Percentiles rank a stretch among this genome's conserved stretches.
Evolutionary conservation across 2,113 vertebrate genomes (phyloP).

Genomic region (Cottus gobio): DNA sequence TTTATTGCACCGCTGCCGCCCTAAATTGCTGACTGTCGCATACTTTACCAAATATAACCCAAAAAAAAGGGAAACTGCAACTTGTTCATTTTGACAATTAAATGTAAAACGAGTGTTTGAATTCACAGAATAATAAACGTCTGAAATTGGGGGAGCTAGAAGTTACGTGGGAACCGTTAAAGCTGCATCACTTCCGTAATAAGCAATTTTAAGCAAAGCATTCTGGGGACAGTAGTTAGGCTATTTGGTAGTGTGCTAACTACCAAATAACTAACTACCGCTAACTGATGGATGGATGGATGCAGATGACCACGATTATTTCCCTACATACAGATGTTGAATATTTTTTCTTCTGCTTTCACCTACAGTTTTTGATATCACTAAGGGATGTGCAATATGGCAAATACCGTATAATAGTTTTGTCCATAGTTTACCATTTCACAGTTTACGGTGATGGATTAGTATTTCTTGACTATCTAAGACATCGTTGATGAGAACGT

Average conservation of each 20-base stretch:
- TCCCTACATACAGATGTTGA: neutral
- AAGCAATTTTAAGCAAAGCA: constrained; percentile 64
- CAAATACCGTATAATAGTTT: neutral
- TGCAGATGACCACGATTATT: neutral
- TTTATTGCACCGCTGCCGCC: neutral
- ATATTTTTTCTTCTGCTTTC: neutral
- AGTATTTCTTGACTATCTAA: neutral
- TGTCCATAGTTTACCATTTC: neutral
- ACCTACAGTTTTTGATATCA: neutral
- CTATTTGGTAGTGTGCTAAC: neutral
- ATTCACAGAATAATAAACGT: fast-evolving
- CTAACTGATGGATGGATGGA: neutral
- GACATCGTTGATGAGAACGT: neutral
- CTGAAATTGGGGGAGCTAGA: fast-evolving
- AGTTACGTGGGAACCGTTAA: constrained; percentile 15
- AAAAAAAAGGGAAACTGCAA: neutral
- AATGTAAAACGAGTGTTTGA: fast-evolving
- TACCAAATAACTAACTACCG: no score
- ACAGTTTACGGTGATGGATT: neutral
- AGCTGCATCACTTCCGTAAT: constrained; percentile 16
- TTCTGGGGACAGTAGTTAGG: constrained; percentile 29
- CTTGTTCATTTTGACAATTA: neutral
- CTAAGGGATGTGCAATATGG: neutral
- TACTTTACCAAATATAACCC: neutral
- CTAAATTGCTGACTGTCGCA: neutral